Evolutionary conservation across 2,113 vertebrate species (phyloP).

Genomic region (Upupa epops): DNA sequence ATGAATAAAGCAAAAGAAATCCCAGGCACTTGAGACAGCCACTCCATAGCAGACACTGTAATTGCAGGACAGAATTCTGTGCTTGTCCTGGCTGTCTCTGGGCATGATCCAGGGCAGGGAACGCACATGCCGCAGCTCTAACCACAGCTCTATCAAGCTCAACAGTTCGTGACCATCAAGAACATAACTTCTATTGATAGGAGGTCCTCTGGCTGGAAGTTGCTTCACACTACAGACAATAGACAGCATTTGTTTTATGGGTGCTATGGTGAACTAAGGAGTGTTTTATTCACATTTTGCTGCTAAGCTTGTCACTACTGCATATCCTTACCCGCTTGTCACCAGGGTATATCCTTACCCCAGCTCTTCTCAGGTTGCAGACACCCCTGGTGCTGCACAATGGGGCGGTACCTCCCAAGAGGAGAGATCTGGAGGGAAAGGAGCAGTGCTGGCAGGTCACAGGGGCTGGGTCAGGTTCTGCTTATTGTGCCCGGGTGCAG

Average conservation of each 20-base stretch:
- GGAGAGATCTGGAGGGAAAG: background rate
- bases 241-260: rapidly evolving
- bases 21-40: background rate
- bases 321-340: background rate
- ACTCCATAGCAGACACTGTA: background rate
- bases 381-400: background rate
- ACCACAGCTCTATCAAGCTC: background rate
- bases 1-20: background rate
- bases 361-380: background rate
- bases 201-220: background rate
- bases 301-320: background rate
- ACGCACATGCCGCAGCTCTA: background rate
- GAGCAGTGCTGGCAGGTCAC: background rate
- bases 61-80: background rate
- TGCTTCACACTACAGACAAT: background rate
- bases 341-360: too few relatives aligned
- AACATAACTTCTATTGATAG: background rate
- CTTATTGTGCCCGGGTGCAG: rapidly evolving
- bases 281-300: background rate
- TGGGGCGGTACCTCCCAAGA: background rate
- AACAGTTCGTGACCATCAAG: background rate
- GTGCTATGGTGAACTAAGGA: rapidly evolving
- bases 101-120: background rate
- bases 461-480: background rate
- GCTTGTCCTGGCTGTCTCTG: background rate